These are phyloP conservation scores for Xiphophorus maculatus DNA, from an alignment of 2,113 vertebrate genomes.

Conservation along the genomic window DNA sequence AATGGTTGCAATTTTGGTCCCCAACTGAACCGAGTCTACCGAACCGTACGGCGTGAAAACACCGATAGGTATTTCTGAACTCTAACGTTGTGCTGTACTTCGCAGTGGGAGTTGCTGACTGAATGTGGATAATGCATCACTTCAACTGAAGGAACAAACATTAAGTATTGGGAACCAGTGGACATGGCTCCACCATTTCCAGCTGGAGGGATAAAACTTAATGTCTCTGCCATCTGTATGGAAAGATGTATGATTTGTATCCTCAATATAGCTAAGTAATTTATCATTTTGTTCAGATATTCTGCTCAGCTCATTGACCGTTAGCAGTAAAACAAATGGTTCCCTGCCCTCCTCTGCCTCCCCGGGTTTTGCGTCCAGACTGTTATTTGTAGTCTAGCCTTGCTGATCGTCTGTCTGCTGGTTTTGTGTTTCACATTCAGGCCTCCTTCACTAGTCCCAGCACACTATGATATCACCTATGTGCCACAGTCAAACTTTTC, in stretches of 20 bases:
- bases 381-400: conserved; percentile 57
- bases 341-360: conserved; percentile 35
- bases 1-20: no score
- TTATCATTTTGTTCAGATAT: conserved; percentile 40
- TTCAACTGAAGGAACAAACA: conserved; percentile 11
- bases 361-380: conserved; percentile 39
- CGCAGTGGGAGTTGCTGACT: not conserved
- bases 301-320: conserved; percentile 51
- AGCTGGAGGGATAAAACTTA: not conserved
- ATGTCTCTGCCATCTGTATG: not conserved
- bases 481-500: conserved; percentile 65
- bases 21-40: no score
- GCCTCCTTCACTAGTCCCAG: conserved; percentile 48
- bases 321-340: conserved; percentile 54
- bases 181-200: not conserved
- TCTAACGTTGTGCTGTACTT: not conserved
- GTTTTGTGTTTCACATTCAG: conserved; percentile 63
- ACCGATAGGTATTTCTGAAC: not conserved
- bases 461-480: conserved; percentile 70
- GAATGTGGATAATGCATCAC: not conserved
- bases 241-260: conserved; percentile 38
- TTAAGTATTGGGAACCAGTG: conserved; percentile 5
- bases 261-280: conserved; percentile 45
- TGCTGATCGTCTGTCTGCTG: conserved; percentile 49
- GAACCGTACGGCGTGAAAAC: no score